Conservation (phyloP, 2,797 vertebrate genomes). For the Triplophysa bombifrons region DNA sequence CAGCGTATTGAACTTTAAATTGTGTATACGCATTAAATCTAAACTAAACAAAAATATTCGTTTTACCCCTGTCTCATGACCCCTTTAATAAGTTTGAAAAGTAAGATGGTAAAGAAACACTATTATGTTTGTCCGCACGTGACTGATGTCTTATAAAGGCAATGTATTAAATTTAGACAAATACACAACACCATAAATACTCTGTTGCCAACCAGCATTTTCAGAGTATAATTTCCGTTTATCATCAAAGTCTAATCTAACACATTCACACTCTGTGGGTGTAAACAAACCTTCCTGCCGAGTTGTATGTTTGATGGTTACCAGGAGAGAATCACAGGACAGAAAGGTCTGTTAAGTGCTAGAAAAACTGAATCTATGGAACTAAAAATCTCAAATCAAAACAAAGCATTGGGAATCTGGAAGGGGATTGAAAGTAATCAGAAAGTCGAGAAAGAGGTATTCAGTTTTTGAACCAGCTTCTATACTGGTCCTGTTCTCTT, state of each 20-base stretch:
- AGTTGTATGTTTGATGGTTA: constrained; percentile 22
- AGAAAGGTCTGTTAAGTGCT: constrained; percentile 36
- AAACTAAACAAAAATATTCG: too few relatives aligned
- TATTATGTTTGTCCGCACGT: too few relatives aligned
- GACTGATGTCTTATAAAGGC: too few relatives aligned
- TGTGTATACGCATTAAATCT: too few relatives aligned
- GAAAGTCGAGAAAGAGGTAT: constrained; percentile 1
- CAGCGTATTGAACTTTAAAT: too few relatives aligned
- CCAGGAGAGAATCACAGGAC: constrained; percentile 20
- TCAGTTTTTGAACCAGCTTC: constrained; percentile 4
- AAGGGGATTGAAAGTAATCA: constrained; percentile 13
- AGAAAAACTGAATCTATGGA: constrained; percentile 11
- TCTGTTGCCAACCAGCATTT: background rate
- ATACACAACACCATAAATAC: too few relatives aligned
- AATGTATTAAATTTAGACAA: too few relatives aligned
- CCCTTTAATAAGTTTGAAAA: too few relatives aligned
- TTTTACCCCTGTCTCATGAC: too few relatives aligned
- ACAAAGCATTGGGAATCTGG: constrained; percentile 2
- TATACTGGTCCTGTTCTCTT: constrained; percentile 4
- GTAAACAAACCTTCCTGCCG: constrained; percentile 12
- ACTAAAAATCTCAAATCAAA: background rate
- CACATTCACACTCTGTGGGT: constrained; percentile 11
- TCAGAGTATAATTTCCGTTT: background rate
- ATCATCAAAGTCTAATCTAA: background rate
- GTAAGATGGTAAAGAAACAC: too few relatives aligned